These are phyloP conservation scores for Drosophila tsacasi DNA, from an alignment of 1,140 invertebrate genomes.

Conservation along the genomic window DNA sequence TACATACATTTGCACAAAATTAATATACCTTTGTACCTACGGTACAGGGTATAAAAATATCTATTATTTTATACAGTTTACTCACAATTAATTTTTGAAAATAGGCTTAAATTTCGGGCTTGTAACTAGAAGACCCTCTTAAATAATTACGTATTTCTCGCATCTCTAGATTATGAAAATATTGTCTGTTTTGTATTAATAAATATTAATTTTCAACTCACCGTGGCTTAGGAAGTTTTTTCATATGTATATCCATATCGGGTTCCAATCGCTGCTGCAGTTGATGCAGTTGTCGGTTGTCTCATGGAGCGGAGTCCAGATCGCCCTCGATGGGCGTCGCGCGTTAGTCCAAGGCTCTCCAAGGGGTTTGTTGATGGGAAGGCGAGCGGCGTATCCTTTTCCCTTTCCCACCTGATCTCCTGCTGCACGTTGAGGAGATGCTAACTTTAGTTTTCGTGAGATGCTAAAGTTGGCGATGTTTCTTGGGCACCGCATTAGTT, in stretches of 20 bases:
- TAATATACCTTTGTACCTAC: too few relatives aligned
- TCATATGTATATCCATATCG: constrained; percentile 79
- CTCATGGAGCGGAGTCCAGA: constrained; percentile 34
- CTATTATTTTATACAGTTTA: too few relatives aligned
- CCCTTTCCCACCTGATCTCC: constrained; percentile 12
- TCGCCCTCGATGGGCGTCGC: constrained; percentile 51
- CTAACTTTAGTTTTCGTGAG: constrained; percentile 19
- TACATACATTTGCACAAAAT: too few relatives aligned
- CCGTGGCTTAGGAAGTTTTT: constrained; percentile 78
- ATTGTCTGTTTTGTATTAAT: neutral
- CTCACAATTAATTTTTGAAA: too few relatives aligned
- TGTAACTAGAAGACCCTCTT: too few relatives aligned
- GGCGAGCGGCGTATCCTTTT: constrained; percentile 14
- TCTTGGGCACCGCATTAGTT: constrained; percentile 64
- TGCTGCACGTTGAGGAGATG: constrained; percentile 3
- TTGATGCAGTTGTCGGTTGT: constrained; percentile 38
- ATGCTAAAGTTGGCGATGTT: constrained; percentile 31
- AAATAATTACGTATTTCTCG: neutral
- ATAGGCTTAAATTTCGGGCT: too few relatives aligned
- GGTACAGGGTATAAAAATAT: too few relatives aligned
- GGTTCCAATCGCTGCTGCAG: constrained; percentile 43
- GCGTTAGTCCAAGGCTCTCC: constrained; percentile 29
- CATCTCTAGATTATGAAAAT: neutral
- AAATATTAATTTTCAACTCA: constrained; percentile 26
- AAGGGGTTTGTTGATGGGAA: constrained; percentile 12